Base-by-base conservation (phyloP, 2,113 vertebrate genomes). In the Spea multiplicata region DNA sequence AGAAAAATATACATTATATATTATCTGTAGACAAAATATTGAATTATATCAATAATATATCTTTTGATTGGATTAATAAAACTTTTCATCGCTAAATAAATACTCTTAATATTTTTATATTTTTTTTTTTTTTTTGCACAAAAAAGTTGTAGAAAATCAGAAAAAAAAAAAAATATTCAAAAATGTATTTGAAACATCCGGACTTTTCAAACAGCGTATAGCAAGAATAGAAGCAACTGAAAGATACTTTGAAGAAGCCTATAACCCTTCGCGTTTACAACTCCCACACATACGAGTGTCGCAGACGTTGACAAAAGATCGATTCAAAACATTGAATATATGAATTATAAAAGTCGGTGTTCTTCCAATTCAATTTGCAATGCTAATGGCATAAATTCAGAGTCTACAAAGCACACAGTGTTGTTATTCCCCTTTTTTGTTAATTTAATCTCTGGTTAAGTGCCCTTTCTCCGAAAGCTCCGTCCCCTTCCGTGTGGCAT, bases 261-360 rank as follows among this genome's bases (percentile, higher is more conserved):
- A 87, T 85, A 87, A 77, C 82, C 83, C 86, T 74, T 82, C 83
- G 80, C 86, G 85, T 85, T 74, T 72, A 87, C 61, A 5, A 72
- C 88, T 88, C 91, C 91, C 88, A 90, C 90, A 88, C 78, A 73
- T 5, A 14, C 64, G 16, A 69, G 82, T 49, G 84, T 83, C 83
- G 78, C 82, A 86, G 75, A 80, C 81, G 47, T 73, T 86, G 88
- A 95, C 93, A 95, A 95, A 93, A 89, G 87, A 74, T 71, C 89
- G 87, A 95, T 95, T 95, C 89, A 95, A 88, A 84, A 89, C 90
- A 89, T 86, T 85, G 81, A 91, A 92, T 89, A 81, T 75, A 89
- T 88, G 91, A 90, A 90, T 30, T 30, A 30, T 53, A 87, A 87
- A 89, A 89, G 85, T 90, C 90, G 92, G 85, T 90, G 85, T 87